Evolutionary conservation across 2,113 vertebrate species (phyloP), one percentile per base, ranked within the genome.

Genomic region (Archocentrus centrarchus): DNA sequence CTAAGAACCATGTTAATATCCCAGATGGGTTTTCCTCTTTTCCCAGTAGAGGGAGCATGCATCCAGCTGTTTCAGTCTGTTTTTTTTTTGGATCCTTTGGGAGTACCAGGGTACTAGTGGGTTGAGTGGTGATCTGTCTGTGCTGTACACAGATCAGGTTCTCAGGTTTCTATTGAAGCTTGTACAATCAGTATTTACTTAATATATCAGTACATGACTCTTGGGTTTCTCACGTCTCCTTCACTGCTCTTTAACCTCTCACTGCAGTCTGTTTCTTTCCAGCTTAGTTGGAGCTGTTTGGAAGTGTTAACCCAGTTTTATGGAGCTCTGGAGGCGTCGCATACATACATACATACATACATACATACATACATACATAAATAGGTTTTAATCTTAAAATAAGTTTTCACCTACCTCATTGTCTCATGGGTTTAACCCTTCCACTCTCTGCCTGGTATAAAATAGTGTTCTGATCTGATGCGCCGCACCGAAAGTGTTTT

Each of bases 271-370:
- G 30, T 55, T 70, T 79, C 15, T 13, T 41, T 14, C 4, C 44
- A 60, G 18, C 47, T 53, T 37, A 58, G 17, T 24, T 35, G 32
- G 18, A 61, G 37, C 22, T 60, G 53, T 70, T 60, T 32, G 10
- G 9, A 55, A 32, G 18, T 24, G 10, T 62, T 39, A 11, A 57
- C 22, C 27, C 37, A 55, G 2, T 60, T 59, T 14, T 75, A 47
- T 30, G 32, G 44, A 81, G 70, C 70, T 41, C 37, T 0, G 59
- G 35, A 75, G 80, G 76, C n/a, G 64, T 85, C 63, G 14, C 7
- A 70, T 55, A 22, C 27, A 59, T 41, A 0, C 14, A 27, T 6
- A 1, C 37, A 24, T 24, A 24, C 24, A 24, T 55, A 22, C 27
- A 59, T 22, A 0, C 14, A 27, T 6, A 1, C 37, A 39, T 39